A percentile compares a stretch with the other conserved stretches of the same genome.
These are phyloP conservation scores for Euschistus heros DNA, from an alignment of 1,140 invertebrate genomes.

Conservation along the genomic window DNA sequence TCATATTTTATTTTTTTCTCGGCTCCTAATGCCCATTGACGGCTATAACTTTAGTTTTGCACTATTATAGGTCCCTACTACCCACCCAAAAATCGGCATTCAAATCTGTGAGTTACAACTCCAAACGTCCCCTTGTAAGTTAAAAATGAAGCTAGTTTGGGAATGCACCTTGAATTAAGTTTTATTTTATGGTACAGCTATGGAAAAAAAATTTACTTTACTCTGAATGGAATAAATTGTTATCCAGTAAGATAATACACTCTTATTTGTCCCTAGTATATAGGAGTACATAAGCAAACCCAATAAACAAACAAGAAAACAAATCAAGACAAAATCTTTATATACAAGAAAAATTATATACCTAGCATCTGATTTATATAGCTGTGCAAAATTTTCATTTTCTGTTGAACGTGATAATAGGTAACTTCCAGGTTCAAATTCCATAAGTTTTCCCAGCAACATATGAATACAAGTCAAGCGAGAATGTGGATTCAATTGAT, in stretches of 20 bases:
- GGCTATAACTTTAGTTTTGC: too few relatives aligned
- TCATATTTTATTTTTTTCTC: too few relatives aligned
- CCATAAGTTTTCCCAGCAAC: conserved; percentile 3
- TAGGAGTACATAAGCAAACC: background rate
- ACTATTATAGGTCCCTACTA: too few relatives aligned
- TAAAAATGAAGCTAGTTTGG: too few relatives aligned
- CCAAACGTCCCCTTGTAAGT: too few relatives aligned
- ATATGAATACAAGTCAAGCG: background rate
- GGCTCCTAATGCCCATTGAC: too few relatives aligned
- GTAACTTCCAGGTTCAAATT: conserved; percentile 11
- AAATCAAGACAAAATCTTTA: background rate
- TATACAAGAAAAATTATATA: background rate
- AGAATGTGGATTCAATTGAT: background rate
- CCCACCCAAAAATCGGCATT: too few relatives aligned
- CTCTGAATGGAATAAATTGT: too few relatives aligned
- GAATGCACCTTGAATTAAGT: too few relatives aligned
- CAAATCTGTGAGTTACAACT: too few relatives aligned
- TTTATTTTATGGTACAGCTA: too few relatives aligned
- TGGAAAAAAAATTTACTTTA: too few relatives aligned
- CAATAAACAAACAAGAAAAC: background rate
- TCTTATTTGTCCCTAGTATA: background rate
- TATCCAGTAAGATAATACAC: background rate
- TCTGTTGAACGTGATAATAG: background rate
- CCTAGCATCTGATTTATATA: conserved; percentile 5
- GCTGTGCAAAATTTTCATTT: conserved; percentile 9